These are phyloP conservation scores for Eulemur albifrons DNA, from an alignment of 2,797 vertebrate genomes.

Conservation along the genomic window DNA sequence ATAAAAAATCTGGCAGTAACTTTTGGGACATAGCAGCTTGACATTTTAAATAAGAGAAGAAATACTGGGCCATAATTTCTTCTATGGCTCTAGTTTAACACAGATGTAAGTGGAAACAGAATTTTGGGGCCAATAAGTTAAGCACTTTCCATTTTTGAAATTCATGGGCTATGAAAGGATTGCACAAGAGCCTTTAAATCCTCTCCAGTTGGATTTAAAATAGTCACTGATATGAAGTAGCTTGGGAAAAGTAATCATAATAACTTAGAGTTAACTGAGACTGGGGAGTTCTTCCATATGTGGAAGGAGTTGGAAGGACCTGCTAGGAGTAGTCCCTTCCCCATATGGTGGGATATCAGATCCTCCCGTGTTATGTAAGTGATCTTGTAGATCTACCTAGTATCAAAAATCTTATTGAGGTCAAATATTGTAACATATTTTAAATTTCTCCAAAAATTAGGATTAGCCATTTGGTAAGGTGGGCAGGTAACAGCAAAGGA, in stretches of 20 bases:
- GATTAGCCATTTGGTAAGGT: neutral
- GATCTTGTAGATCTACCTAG: neutral
- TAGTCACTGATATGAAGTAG: neutral
- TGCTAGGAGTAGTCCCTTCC: neutral
- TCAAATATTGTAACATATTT: neutral
- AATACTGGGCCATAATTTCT: constrained; percentile 12
- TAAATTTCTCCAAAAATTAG: constrained; percentile 23
- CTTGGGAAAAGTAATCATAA: neutral
- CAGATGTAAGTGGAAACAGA: constrained; percentile 44
- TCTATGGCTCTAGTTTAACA: constrained; percentile 8
- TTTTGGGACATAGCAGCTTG: neutral
- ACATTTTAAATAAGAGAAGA: constrained; percentile 48
- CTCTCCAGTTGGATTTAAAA: neutral
- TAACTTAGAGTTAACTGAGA: neutral
- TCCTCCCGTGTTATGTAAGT: neutral
- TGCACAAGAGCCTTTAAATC: constrained; percentile 16
- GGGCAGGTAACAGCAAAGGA: neutral
- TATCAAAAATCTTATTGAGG: neutral
- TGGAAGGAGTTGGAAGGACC: neutral
- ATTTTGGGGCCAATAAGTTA: constrained; percentile 25
- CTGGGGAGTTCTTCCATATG: neutral
- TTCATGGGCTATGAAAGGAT: constrained; percentile 33
- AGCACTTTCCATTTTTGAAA: constrained; percentile 46
- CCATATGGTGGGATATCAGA: neutral
- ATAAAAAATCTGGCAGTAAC: neutral